phyloP scores from a whole-genome alignment of 2,113 vertebrate genomes.

The Capreolus pygargus region DNA sequence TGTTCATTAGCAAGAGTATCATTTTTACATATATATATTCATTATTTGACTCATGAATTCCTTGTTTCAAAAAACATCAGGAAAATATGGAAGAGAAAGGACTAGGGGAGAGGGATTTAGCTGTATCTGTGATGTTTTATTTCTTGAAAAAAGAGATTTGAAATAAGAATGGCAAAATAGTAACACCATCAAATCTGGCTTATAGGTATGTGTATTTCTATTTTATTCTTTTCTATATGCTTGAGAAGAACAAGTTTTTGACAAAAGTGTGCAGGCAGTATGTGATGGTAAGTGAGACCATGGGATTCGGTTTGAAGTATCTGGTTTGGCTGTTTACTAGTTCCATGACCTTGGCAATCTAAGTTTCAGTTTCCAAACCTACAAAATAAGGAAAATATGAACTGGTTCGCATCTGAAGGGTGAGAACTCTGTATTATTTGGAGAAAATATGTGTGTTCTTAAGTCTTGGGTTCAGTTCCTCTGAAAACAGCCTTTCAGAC shows the following conservation, averaged over 20 bases:
- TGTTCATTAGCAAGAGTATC: neutral
- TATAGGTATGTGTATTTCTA: neutral
- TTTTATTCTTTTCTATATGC: neutral
- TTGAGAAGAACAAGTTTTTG: neutral
- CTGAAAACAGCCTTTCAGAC: neutral
- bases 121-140: neutral
- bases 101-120: neutral
- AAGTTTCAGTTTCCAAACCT: neutral
- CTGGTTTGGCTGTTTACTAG: neutral
- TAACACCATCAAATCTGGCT: neutral
- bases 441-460: neutral
- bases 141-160: neutral
- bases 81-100: neutral
- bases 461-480: neutral
- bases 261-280: neutral
- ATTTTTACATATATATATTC: neutral
- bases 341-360: neutral
- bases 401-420: neutral
- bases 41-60: neutral
- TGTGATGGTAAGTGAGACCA: neutral
- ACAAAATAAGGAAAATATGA: conserved; percentile 17
- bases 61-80: neutral
- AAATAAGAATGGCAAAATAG: conserved; percentile 10
- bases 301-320: neutral
- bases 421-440: neutral